Evolutionary conservation across 2,113 vertebrate species (phyloP).

Genomic region (Strigops habroptila): DNA sequence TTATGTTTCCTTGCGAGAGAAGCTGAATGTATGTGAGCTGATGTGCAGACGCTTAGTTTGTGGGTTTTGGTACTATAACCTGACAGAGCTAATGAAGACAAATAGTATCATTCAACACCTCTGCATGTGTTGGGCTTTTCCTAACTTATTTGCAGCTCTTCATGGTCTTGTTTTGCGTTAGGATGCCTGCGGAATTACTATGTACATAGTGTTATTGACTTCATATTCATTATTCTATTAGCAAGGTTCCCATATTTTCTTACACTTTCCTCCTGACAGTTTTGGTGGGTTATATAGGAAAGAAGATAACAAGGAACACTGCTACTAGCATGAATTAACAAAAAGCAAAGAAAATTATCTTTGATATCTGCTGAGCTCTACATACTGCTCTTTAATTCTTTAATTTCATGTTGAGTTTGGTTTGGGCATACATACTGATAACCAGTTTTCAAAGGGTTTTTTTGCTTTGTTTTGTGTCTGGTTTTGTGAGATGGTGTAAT

Average conservation of each 20-base stretch:
- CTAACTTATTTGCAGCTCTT: background rate
- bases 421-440: background rate
- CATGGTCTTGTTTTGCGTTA: background rate
- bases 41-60: background rate
- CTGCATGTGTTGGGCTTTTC: background rate
- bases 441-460: background rate
- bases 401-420: background rate
- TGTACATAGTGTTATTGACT: background rate
- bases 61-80: background rate
- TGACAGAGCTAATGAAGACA: background rate
- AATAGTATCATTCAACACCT: background rate
- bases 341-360: too few species aligned
- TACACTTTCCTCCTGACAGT: fast-evolving
- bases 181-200: background rate
- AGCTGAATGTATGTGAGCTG: background rate
- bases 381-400: background rate
- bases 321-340: background rate
- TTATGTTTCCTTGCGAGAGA: background rate
- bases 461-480: background rate
- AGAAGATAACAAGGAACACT: background rate
- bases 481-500: background rate
- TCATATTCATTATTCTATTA: background rate
- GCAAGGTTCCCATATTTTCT: background rate
- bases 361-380: background rate
- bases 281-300: background rate